Base-by-base conservation (phyloP, 2,797 vertebrate genomes). In the Florisuga fusca region DNA sequence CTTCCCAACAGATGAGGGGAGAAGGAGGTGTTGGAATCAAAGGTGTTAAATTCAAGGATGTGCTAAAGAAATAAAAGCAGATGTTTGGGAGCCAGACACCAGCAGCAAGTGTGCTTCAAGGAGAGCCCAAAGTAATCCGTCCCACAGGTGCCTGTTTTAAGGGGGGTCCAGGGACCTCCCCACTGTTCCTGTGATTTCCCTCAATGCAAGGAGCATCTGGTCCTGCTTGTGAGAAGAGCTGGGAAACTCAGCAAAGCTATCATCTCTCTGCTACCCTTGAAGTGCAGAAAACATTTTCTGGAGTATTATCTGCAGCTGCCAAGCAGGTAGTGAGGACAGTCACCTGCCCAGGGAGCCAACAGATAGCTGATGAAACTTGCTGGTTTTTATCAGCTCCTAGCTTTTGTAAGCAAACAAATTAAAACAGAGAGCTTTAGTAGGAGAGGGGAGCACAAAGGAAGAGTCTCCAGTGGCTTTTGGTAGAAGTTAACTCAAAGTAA, bases 231-330 rank as follows among this genome's bases (percentile, higher is more conserved):
- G 31, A n/a, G 41, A 66, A 89, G 25, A 77, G 20, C 27, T 11
- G 10, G 20, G n/a, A 15, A 7, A 26, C 33, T 46, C 25, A 89
- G 41, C 43, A 69, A 84, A 81, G 61, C 17, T 34, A 38, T 61
- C 57, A 25, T 64, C 50, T 71, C 66, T 73, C 36, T 75, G 38
- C 38, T 51, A 45, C n/a, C 11, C 46, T 81, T 26, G 23, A 89
- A 68, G 58, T 14, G 79, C 31, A 91, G 58, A 89, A 89, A 95
- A 83, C 23, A 16, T 34, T 80, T 94, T 83, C n/a, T 0, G 3
- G 34, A 8, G 13, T 74, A 72, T 77, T 87, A 93, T 87, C 92
- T 94, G 38, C 53, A 72, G 87, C 58, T 90, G 46, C 66, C 89
- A 96, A 85, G 43, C 58, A 58, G 76, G 62, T 87, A 73, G 25